These are phyloP conservation scores for Lasiommata megera DNA, from an alignment of 2,888 invertebrate species.

Conservation along the genomic window DNA sequence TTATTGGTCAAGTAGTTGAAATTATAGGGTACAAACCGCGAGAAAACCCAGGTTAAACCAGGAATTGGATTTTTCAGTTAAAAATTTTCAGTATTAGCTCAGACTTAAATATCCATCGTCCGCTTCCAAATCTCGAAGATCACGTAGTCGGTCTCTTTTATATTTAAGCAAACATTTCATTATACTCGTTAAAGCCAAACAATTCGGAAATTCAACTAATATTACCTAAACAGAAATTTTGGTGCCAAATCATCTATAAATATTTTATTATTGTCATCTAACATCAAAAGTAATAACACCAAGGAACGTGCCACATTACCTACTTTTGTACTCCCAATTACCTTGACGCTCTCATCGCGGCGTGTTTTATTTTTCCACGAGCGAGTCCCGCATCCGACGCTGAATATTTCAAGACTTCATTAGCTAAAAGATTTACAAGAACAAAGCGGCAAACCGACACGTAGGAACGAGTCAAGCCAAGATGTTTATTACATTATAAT, in stretches of 20 bases:
- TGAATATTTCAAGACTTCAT: conserved; percentile 5
- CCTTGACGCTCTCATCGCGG: background rate
- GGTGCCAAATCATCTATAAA: background rate
- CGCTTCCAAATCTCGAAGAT: too few relatives aligned
- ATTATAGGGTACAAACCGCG: too few relatives aligned
- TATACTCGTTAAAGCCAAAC: too few relatives aligned
- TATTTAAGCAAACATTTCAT: too few relatives aligned
- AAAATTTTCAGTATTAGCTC: too few relatives aligned
- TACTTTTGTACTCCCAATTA: conserved; percentile 1
- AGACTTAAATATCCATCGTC: too few relatives aligned
- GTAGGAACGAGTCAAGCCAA: background rate
- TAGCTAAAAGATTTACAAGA: conserved; percentile 7
- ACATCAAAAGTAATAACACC: background rate
- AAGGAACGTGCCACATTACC: background rate
- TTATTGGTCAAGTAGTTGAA: too few relatives aligned
- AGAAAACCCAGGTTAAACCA: too few relatives aligned
- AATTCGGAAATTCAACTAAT: too few relatives aligned
- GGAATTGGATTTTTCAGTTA: too few relatives aligned
- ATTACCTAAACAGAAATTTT: too few relatives aligned
- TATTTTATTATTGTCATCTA: background rate
- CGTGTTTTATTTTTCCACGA: background rate
- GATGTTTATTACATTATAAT: background rate
- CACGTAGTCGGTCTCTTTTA: too few relatives aligned
- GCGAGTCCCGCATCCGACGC: background rate
- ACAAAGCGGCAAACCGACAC: background rate